Percentiles rank a stretch among this genome's conserved stretches.
These are phyloP conservation scores for Benitochromis conjunctus DNA, from an alignment of 2,113 vertebrate species.

Conservation along the genomic window DNA sequence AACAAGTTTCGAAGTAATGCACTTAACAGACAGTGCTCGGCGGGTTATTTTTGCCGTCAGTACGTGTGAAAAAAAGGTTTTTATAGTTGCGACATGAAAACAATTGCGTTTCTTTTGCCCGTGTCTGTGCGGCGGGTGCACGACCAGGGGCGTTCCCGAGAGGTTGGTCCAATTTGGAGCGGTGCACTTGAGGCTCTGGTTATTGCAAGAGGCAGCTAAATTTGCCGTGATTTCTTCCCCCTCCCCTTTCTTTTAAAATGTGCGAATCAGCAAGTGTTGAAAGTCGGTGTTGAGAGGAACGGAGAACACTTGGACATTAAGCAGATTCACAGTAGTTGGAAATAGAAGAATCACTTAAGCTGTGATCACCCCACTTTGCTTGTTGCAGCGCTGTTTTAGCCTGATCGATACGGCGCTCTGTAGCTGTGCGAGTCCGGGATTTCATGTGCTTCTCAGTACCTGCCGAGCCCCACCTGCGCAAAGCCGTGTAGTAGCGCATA, in stretches of 20 bases:
- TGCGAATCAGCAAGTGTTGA: not conserved
- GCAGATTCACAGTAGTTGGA: not conserved
- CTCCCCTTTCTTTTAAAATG: not conserved
- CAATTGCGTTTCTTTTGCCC: slow-evolving; percentile 47
- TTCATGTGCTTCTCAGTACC: not conserved
- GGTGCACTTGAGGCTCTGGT: slow-evolving; percentile 53
- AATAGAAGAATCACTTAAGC: not conserved
- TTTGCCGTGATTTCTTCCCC: not conserved
- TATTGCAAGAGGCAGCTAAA: slow-evolving; percentile 39
- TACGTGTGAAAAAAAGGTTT: slow-evolving; percentile 17
- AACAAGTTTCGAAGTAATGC: slow-evolving; percentile 3
- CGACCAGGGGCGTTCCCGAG: slow-evolving; percentile 72
- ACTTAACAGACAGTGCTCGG: not conserved
- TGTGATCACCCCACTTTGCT: slow-evolving; percentile 9
- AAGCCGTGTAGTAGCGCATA: not conserved
- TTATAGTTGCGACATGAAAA: slow-evolving; percentile 67
- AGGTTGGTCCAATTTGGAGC: slow-evolving; percentile 62
- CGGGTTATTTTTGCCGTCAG: not conserved
- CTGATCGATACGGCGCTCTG: slow-evolving; percentile 12
- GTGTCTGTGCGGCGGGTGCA: slow-evolving; percentile 61
- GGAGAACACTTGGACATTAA: not conserved
- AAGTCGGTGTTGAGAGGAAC: not conserved
- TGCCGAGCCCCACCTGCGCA: not conserved
- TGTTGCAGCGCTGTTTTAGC: slow-evolving; percentile 3
- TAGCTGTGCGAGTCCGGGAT: not conserved